Evolutionary conservation across 2,888 invertebrate genomes (phyloP), one percentile per base, ranked within the genome.

Genomic region (Leucoptera coffeella): DNA sequence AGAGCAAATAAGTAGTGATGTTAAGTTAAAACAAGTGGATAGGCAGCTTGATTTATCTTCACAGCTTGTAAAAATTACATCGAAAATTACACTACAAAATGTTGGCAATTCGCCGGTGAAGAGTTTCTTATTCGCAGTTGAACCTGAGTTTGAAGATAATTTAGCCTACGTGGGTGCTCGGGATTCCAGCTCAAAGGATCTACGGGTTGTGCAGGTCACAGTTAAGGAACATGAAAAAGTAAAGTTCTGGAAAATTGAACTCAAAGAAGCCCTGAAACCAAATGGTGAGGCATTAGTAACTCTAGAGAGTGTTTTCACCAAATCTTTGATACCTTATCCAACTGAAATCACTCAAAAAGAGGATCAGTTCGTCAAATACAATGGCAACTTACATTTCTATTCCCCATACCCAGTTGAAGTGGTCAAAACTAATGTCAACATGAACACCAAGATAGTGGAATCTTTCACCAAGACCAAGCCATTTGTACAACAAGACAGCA

Each of bases 291-390:
- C 73, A 3, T 52, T 69, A 6, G 48, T 86, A 12, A 73, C 75
- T 17, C 60, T 90, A 1, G 90, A 93, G 45, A 72, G 79, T 6
- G 78, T 89, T 1, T 80, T 82, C 26, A 82, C 85, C 0, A 85
- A 90, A 46, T 74, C 80, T 10, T 64, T 96, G 14, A 51, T 64
- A 15, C 91, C 97, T 0, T 88, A 86, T 58, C 99, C 99, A 2
- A 80, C 80, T 7, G 78, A 84, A 38, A 94, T 99, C 32, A 75
- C 81, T 0, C 99, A 99, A 53, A 82, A 87, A 33, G 97, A 99
- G 43, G 89, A 90, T 42, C 99, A 99, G 47, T 73, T 93, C 35
- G 90, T 99, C 1, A 78, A 85, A 37, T 96, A 85, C 50, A 77
- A 73, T 36, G 94, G 93, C 14, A 90, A 84, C 45, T 74, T 88